Percentiles rank a stretch among this genome's conserved stretches.
Evolutionary conservation across 1,140 invertebrate species (phyloP).

Genomic region (Panagrolaimus sp.): DNA sequence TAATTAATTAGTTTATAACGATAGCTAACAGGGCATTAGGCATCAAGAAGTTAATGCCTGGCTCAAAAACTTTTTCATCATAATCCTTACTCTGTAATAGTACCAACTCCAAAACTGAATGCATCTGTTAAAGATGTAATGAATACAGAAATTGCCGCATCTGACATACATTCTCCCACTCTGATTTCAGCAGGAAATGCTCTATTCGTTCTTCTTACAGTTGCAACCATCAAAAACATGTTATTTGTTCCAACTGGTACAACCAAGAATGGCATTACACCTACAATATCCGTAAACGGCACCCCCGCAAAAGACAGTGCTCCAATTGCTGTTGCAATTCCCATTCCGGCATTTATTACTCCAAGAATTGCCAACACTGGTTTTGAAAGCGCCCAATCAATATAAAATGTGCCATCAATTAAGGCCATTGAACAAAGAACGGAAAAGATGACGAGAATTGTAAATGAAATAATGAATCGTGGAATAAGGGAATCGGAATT

Average conservation of each 20-base stretch:
- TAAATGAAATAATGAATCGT: conserved; percentile 49
- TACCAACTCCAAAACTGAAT: conserved; percentile 61
- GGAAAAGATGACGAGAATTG: conserved; percentile 51
- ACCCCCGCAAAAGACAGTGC: conserved; percentile 79
- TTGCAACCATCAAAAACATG: conserved; percentile 63
- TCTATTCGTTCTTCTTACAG: conserved; percentile 51
- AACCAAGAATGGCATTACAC: conserved; percentile 57
- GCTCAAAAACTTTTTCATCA: too few species aligned
- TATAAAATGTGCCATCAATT: conserved; percentile 43
- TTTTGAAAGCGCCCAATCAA: conserved; percentile 57
- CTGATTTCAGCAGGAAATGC: conserved; percentile 31
- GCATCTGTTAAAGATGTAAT: conserved; percentile 62
- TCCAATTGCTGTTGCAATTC: conserved; percentile 81
- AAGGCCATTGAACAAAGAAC: conserved; percentile 51
- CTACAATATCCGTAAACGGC: conserved; percentile 58
- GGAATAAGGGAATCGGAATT: conserved; percentile 54
- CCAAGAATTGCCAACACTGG: conserved; percentile 60
- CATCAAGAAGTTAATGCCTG: too few species aligned
- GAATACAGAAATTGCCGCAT: conserved; percentile 62
- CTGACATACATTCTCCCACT: conserved; percentile 58
- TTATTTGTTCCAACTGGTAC: conserved; percentile 63
- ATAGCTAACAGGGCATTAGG: conserved; percentile 92
- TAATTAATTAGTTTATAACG: conserved; percentile 58
- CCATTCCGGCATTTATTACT: conserved; percentile 80
- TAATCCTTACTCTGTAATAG: conserved; percentile 62